These are phyloP conservation scores for Ia io DNA, from an alignment of 2,113 vertebrate genomes.

Conservation along the genomic window DNA sequence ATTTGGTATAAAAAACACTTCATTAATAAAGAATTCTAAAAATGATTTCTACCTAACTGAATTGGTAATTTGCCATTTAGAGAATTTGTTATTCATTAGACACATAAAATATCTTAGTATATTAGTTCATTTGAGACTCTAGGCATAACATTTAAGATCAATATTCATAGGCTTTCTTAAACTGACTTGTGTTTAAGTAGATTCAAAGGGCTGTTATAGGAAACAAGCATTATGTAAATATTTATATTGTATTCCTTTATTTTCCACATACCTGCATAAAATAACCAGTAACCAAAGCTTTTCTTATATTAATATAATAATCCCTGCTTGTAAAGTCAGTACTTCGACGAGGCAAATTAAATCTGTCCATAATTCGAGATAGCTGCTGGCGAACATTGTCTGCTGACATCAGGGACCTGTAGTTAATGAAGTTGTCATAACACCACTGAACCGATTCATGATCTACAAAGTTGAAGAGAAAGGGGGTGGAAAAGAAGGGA, in stretches of 20 bases:
- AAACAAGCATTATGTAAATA: background rate
- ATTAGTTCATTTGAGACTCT: slow-evolving; percentile 37
- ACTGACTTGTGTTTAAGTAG: background rate
- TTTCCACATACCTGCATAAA: slow-evolving; percentile 94
- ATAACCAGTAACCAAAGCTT: slow-evolving; percentile 98
- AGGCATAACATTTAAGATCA: background rate
- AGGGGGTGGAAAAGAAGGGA: background rate
- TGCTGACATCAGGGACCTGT: slow-evolving; percentile 99
- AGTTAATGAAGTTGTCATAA: slow-evolving; percentile 99
- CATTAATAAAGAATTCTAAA: background rate
- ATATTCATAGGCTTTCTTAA: background rate
- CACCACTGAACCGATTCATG: slow-evolving; percentile 99
- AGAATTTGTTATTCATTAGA: background rate
- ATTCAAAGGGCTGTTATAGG: background rate
- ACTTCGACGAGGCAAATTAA: slow-evolving; percentile 98
- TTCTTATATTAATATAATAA: slow-evolving; percentile 99
- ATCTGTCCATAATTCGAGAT: slow-evolving; percentile 99
- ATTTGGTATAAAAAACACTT: background rate
- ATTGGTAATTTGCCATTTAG: background rate
- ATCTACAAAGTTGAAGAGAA: slow-evolving; percentile 85
- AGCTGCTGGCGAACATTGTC: slow-evolving; percentile 99
- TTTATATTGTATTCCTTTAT: background rate
- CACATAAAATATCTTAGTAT: background rate
- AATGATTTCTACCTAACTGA: background rate
- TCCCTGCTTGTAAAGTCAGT: slow-evolving; percentile 99